Evolutionary conservation across 1,140 invertebrate genomes (phyloP).

Genomic region (Drosophila yakuba): DNA sequence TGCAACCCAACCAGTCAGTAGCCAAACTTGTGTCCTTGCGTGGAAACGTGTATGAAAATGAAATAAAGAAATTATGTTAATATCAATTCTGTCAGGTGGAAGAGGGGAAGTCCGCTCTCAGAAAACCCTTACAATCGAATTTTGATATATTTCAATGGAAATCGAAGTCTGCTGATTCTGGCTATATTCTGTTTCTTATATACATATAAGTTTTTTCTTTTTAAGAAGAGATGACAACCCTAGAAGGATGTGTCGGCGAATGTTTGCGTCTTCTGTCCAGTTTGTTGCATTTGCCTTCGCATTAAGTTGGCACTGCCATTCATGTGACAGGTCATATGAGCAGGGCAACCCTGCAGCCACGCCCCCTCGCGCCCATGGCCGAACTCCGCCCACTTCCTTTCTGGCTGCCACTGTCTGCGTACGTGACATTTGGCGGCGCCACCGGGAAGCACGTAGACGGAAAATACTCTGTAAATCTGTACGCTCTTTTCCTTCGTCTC

Average conservation of each 20-base stretch:
- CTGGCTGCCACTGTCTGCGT: conserved; percentile 60
- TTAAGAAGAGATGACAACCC: too few species aligned
- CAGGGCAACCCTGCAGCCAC: conserved; percentile 14
- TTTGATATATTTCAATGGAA: too few species aligned
- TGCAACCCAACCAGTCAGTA: too few species aligned
- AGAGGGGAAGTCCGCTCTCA: too few species aligned
- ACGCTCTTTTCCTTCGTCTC: conserved; percentile 51
- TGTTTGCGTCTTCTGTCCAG: conserved; percentile 30
- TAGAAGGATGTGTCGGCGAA: too few species aligned
- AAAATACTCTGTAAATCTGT: conserved; percentile 78
- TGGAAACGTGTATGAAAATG: conserved; percentile 39
- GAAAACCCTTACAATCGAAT: too few species aligned
- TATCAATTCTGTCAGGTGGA: conserved; percentile 15
- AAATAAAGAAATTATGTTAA: conserved; percentile 18
- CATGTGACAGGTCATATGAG: conserved; percentile 49
- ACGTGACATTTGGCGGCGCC: conserved; percentile 80
- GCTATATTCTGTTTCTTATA: too few species aligned
- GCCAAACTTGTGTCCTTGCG: background rate
- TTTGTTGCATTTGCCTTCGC: conserved; percentile 49
- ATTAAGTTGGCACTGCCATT: conserved; percentile 59
- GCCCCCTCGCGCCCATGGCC: conserved; percentile 9
- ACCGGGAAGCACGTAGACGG: conserved; percentile 68
- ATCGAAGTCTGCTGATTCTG: too few species aligned
- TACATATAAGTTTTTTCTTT: background rate
- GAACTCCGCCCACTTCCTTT: conserved; percentile 21